phyloP scores from a whole-genome alignment of 2,888 invertebrate genomes.

The Eristalis arbustorum region DNA sequence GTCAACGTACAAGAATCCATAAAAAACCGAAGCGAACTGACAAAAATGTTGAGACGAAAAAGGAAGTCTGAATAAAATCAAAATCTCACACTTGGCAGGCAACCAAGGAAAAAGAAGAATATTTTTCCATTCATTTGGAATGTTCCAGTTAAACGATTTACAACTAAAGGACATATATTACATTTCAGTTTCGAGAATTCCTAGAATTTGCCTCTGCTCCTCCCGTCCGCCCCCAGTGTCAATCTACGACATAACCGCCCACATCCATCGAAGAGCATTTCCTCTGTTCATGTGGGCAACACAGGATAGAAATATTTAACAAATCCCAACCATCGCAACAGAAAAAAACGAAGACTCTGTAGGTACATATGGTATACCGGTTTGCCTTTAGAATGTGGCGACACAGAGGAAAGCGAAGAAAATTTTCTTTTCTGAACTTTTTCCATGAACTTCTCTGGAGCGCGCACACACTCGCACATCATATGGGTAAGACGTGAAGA shows the following conservation, averaged over 20 bases:
- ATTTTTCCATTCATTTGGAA: slow-evolving; percentile 43
- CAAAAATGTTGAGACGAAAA: not conserved
- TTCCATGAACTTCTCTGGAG: slow-evolving; percentile 48
- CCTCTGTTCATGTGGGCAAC: not conserved
- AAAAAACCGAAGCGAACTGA: slow-evolving; percentile 11
- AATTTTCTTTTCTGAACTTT: slow-evolving; percentile 33
- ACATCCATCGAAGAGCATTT: slow-evolving; percentile 18
- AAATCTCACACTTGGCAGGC: slow-evolving; percentile 59
- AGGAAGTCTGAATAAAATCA: slow-evolving; percentile 52
- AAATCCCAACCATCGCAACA: slow-evolving; percentile 22
- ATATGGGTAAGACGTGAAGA: not conserved
- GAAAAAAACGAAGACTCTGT: slow-evolving; percentile 1
- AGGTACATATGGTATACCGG: not conserved
- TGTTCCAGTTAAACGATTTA: slow-evolving; percentile 62
- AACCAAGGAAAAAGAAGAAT: slow-evolving; percentile 23
- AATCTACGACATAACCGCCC: not conserved
- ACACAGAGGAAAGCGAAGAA: slow-evolving; percentile 14
- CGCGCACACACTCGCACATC: not conserved
- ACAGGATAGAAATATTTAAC: slow-evolving; percentile 40
- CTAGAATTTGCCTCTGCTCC: slow-evolving; percentile 15
- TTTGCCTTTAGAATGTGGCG: slow-evolving; percentile 10
- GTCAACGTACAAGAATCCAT: slow-evolving; percentile 30
- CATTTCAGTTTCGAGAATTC: slow-evolving; percentile 54
- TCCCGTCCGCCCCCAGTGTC: not conserved
- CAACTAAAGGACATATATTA: slow-evolving; percentile 60